These are phyloP conservation scores for Eupithecia inturbata DNA, from an alignment of 2,888 invertebrate species.

Conservation along the genomic window DNA sequence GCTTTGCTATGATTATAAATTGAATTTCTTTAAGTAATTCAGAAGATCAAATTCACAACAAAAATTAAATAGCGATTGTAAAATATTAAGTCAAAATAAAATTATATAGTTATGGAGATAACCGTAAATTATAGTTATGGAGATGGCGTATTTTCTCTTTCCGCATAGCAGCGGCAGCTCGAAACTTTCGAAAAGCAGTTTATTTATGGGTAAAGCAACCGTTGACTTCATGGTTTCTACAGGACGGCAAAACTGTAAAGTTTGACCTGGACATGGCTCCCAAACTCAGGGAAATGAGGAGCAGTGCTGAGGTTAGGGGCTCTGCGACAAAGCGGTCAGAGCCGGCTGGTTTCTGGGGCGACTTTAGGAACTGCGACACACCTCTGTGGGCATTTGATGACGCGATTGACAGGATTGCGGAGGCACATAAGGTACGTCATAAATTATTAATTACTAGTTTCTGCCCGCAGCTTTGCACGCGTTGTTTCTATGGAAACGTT, in stretches of 20 bases:
- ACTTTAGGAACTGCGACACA: constrained; percentile 90
- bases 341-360: constrained; percentile 92
- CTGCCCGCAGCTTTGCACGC: too few relatives aligned
- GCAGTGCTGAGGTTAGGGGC: constrained; percentile 45
- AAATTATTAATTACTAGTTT: neutral
- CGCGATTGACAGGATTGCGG: constrained; percentile 85
- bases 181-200: neutral
- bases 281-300: constrained; percentile 52
- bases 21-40: too few relatives aligned
- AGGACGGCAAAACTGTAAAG: constrained; percentile 50
- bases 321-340: constrained; percentile 44
- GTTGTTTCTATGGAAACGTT: too few relatives aligned
- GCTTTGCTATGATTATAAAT: too few relatives aligned
- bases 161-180: too few relatives aligned
- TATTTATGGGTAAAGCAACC: neutral
- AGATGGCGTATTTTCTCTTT: too few relatives aligned
- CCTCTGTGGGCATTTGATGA: constrained; percentile 88
- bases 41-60: too few relatives aligned
- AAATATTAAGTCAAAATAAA: too few relatives aligned
- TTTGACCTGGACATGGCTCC: constrained; percentile 60
- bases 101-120: too few relatives aligned
- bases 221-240: neutral
- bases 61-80: too few relatives aligned
- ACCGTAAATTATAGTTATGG: too few relatives aligned
- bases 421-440: constrained; percentile 78